Conservation (phyloP, 2,113 vertebrate species). For the Istiophorus platypterus region DNA sequence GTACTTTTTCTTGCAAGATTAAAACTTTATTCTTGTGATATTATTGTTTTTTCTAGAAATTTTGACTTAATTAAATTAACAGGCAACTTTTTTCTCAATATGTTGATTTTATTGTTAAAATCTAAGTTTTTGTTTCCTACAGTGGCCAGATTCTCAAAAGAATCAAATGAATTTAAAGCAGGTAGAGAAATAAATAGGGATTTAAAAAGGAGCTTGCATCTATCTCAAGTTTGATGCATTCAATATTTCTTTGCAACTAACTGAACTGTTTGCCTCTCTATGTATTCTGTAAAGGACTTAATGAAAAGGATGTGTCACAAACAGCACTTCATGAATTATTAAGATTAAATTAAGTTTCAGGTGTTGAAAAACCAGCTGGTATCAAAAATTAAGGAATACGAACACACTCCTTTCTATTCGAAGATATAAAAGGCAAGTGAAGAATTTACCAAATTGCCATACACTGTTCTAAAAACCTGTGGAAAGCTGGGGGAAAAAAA, state of each 20-base stretch:
- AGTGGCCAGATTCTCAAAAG: background rate
- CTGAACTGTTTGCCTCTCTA: background rate
- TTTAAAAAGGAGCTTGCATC: background rate
- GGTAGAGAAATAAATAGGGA: background rate
- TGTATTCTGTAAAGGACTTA: background rate
- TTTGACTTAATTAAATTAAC: background rate
- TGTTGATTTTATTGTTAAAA: background rate
- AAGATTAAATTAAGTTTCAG: background rate
- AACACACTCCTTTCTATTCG: conserved; percentile 12
- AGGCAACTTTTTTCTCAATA: background rate
- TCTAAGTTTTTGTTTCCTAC: background rate
- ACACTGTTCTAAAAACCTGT: conserved; percentile 11
- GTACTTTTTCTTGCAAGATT: background rate
- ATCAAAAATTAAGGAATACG: background rate
- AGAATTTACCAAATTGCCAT: background rate
- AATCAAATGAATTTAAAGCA: background rate
- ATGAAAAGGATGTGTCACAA: background rate
- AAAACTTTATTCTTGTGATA: background rate
- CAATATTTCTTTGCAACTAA: background rate
- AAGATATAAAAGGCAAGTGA: background rate
- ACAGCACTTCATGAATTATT: background rate
- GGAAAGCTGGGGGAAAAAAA: background rate
- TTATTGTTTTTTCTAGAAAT: background rate
- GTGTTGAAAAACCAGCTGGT: background rate
- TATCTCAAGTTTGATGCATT: background rate